Evolutionary conservation across 2,797 vertebrate genomes (phyloP), one percentile per base, ranked within the genome.

Genomic region (Spatula versicolor): DNA sequence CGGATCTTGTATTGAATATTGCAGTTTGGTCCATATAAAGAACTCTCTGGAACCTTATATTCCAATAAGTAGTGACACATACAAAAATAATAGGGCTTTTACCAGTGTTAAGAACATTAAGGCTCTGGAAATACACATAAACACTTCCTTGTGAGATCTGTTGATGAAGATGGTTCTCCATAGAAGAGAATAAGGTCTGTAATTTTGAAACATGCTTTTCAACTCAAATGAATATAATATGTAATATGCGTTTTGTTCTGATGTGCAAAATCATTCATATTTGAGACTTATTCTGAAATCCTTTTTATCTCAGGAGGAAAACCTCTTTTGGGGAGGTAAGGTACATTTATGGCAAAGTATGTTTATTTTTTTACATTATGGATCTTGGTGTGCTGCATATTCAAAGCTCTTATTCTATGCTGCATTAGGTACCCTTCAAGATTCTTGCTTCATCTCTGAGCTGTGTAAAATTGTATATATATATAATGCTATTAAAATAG

Each of bases 101-200:
- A 7, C 13, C 7, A 26, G 4, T 35, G 11, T 35, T 35, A 59
- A 87, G 43, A 69, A 11, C 3, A 20, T 58, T 41, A 46, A 80
- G 23, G 8, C 5, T 39, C 13, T 69, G 46, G 23, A 4, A 90
- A 64, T 73, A 18, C 13, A 35, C 0, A 13, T 39, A 62, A 50
- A 1, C 23, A 31, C 37, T 62, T 37, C 58, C 28, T 35, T 22
- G 33, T 11, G 31, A 22, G 35, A 62, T 17, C 26, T 37, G n/a
- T 8, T 66, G 31, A 43, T 52, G 17, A 73, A n/a, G 28, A 0
- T 41, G 31, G 5, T 18, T 77, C 73, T 35, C 18, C 33, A 25
- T 0, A 1, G 6, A 3, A 50, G 19, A 62, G 17, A 37, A 0
- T 0, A 52, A 41, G 1, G 0, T 4, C 63, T n/a, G 9, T 8